Base-by-base conservation (phyloP, 2,113 vertebrate species). In the Myrmecophaga tridactyla region DNA sequence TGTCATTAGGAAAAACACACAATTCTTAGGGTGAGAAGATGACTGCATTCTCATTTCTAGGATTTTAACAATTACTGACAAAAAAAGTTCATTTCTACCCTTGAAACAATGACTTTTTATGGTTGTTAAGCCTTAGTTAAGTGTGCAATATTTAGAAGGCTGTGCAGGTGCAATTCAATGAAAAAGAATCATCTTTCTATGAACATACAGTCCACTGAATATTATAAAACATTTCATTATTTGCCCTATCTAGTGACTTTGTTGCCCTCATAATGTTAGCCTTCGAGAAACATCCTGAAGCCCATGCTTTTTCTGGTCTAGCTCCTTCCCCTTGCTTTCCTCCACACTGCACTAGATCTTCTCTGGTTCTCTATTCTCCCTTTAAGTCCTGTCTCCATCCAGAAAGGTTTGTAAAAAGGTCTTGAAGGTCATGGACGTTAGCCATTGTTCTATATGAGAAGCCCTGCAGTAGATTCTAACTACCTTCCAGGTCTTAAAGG, bases 61-160 rank as follows among this genome's bases (percentile, higher is more conserved):
- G 27, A 77, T 65, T 25, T 87, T 43, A 94, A 69, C 25, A 92
- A 88, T 21, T 85, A 80, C 48, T 46, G 34, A 46, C 20, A 90
- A 92, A 95, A 84, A 65, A 67, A n/a, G n/a, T 39, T 86, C 51
- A 87, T 89, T 88, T 92, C 34, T 73, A n/a, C 36, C 36, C 90
- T 95, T 53, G 62, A 91, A 94, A 88, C 58, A 43, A 36, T 41
- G 12, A 34, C n/a, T 78, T 90, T 89, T 91, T 85, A 36, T 78
- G 36, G 51, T 94, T 82, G n/a, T 65, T 86, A 65, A 53, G 6
- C 46, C 63, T 94, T 29, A 60, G 18, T 29, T 88, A 67, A 84
- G 12, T 53, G 23, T 20, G 34, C 53, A 65, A 14, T 95, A 43
- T 21, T 34, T 91, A 80, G 43, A 75, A 86, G 34, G 51, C 63